These are phyloP conservation scores for Cassiopea andromeda DNA, from an alignment of 30 jellyfish, hydroid and myxozoan genomes.

Conservation along the genomic window DNA sequence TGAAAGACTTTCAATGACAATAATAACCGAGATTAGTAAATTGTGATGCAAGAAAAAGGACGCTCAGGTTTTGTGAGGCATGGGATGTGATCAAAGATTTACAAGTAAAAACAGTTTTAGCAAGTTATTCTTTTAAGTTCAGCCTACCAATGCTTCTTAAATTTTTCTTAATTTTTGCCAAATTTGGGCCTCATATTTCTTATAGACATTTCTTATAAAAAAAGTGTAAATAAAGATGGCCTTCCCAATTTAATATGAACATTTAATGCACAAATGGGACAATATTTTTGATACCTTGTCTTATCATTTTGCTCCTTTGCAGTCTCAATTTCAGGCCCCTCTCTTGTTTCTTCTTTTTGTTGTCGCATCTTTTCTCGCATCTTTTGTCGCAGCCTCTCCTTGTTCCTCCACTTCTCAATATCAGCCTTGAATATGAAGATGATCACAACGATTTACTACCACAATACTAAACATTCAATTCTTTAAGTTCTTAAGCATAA, in stretches of 20 bases:
- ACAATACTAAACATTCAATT: neutral
- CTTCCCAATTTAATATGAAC: too few species aligned
- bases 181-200: too few species aligned
- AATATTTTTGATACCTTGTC: neutral
- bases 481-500: too few species aligned
- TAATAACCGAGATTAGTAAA: neutral
- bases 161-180: too few species aligned
- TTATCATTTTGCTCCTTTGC: neutral
- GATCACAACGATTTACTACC: neutral
- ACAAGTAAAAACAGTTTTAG: too few species aligned
- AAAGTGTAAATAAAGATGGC: too few species aligned
- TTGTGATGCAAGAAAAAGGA: neutral
- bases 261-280: too few species aligned
- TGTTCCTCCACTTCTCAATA: constrained; percentile 72
- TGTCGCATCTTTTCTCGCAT: neutral
- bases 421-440: constrained; percentile 42
- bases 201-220: too few species aligned
- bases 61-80: neutral
- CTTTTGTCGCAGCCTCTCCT: constrained; percentile 56
- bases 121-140: too few species aligned
- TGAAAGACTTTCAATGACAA: too few species aligned
- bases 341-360: neutral
- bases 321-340: neutral
- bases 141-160: too few species aligned
- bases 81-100: too few species aligned